phyloP scores from a whole-genome alignment of 2,888 invertebrate genomes.

The Tiphia femorata region DNA sequence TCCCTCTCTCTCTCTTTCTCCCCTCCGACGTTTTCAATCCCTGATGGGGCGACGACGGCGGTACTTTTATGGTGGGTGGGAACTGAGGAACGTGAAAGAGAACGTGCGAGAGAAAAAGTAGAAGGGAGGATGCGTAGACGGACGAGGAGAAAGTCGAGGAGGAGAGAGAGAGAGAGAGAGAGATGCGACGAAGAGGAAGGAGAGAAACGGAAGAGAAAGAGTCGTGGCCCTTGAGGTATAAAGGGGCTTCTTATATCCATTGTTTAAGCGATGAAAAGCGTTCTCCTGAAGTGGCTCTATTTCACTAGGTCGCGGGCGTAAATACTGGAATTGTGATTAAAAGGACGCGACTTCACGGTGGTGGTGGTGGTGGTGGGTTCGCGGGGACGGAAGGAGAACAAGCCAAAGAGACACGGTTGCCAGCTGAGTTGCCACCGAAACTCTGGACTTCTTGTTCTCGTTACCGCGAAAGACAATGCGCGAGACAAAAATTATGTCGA shows the following conservation, averaged over 20 bases:
- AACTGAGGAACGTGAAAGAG: background rate
- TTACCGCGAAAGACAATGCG: background rate
- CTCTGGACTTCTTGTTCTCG: too few species aligned
- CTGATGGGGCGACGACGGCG: too few species aligned
- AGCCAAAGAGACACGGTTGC: too few species aligned
- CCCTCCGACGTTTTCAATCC: too few species aligned
- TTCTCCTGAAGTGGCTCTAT: background rate
- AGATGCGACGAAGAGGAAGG: background rate
- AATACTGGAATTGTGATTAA: background rate
- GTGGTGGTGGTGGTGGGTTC: too few species aligned
- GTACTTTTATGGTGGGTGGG: too few species aligned
- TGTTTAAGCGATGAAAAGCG: constrained; percentile 25
- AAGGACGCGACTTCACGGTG: constrained; percentile 1
- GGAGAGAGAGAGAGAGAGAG: background rate
- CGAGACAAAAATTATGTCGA: constrained; percentile 2
- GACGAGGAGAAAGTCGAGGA: background rate
- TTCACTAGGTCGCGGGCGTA: background rate
- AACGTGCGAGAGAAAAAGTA: background rate
- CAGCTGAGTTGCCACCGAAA: too few species aligned
- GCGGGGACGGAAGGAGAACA: too few species aligned
- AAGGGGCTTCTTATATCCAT: constrained; percentile 20
- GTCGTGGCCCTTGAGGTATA: background rate
- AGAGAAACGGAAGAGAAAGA: background rate
- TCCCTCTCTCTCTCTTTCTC: background rate
- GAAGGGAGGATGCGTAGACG: background rate